A percentile compares a stretch with the other conserved stretches of the same genome.
Conservation (phyloP, 2,113 vertebrate genomes). For the Paralichthys olivaceus region DNA sequence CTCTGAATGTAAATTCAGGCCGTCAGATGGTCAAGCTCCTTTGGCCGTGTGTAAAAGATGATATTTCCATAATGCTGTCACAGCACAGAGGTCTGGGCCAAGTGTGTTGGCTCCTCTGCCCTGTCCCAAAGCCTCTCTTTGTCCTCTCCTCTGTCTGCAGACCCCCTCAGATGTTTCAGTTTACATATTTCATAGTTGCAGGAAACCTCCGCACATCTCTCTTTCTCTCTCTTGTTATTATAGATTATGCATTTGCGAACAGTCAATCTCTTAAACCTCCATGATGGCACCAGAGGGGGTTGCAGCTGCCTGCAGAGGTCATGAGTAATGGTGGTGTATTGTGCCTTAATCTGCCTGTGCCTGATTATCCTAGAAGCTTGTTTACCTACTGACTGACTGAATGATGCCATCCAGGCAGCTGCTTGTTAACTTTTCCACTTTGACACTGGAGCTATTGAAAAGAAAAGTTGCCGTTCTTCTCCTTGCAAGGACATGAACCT, state of each 20-base stretch:
- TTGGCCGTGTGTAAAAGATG: conserved; percentile 48
- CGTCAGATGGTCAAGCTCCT: conserved; percentile 69
- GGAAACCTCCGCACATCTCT: conserved; percentile 20
- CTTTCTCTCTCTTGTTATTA: conserved; percentile 6
- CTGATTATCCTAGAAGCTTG: conserved; percentile 16
- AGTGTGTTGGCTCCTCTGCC: conserved; percentile 31
- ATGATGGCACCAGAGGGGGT: conserved; percentile 31
- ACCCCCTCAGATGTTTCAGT: not conserved
- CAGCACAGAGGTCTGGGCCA: conserved; percentile 60
- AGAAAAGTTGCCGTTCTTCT: conserved; percentile 9
- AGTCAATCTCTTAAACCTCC: conserved; percentile 29
- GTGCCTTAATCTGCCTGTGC: conserved; percentile 25
- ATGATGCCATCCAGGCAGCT: conserved; percentile 13
- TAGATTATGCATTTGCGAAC: conserved; percentile 44
- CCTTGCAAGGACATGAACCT: conserved; percentile 24
- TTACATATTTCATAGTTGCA: conserved; percentile 2
- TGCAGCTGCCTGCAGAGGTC: conserved; percentile 21
- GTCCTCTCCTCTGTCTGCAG: conserved; percentile 18
- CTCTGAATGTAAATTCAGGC: conserved; percentile 70
- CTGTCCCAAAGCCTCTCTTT: conserved; percentile 47
- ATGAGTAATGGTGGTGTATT: conserved; percentile 10
- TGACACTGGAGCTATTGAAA: not conserved
- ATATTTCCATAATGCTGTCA: conserved; percentile 81
- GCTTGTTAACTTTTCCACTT: conserved; percentile 4
- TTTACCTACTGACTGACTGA: conserved; percentile 7